These are phyloP conservation scores for Typhlomys cinereus DNA, from an alignment of 2,113 vertebrate genomes.

Conservation along the genomic window DNA sequence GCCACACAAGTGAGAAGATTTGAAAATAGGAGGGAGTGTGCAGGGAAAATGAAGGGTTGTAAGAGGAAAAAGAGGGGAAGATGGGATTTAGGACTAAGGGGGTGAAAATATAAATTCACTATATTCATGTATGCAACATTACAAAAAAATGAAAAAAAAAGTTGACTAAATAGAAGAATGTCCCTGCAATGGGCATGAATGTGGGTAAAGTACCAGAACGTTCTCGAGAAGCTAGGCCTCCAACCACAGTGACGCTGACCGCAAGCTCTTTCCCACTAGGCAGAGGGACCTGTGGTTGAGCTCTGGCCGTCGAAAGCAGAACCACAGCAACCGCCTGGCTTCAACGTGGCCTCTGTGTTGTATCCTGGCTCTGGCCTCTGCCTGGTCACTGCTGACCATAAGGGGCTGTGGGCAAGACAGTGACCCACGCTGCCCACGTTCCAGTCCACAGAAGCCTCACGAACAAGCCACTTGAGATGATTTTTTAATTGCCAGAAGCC, in stretches of 20 bases:
- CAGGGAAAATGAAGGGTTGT: too few species aligned
- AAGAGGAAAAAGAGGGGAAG: too few species aligned
- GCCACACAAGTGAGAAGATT: too few species aligned
- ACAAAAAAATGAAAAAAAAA: too few species aligned
- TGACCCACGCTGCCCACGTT: neutral
- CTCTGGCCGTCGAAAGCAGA: neutral
- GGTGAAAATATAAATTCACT: too few species aligned
- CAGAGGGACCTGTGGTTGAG: constrained; percentile 23
- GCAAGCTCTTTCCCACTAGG: neutral
- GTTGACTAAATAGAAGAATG: neutral
- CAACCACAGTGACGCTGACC: neutral
- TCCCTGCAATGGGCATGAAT: neutral
- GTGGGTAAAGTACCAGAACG: neutral
- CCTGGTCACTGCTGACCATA: neutral
- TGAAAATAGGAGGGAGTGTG: too few species aligned
- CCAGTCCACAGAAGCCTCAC: neutral
- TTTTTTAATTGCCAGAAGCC: neutral
- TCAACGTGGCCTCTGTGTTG: neutral
- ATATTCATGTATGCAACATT: too few species aligned
- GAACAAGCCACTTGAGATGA: neutral
- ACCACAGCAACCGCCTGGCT: neutral
- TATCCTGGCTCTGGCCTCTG: neutral
- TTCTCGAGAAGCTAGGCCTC: neutral
- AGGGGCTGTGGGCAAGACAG: neutral
- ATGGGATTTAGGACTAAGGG: too few species aligned